Evolutionary conservation across 2,113 vertebrate species (phyloP).

Genomic region (Zosterops japonicus): DNA sequence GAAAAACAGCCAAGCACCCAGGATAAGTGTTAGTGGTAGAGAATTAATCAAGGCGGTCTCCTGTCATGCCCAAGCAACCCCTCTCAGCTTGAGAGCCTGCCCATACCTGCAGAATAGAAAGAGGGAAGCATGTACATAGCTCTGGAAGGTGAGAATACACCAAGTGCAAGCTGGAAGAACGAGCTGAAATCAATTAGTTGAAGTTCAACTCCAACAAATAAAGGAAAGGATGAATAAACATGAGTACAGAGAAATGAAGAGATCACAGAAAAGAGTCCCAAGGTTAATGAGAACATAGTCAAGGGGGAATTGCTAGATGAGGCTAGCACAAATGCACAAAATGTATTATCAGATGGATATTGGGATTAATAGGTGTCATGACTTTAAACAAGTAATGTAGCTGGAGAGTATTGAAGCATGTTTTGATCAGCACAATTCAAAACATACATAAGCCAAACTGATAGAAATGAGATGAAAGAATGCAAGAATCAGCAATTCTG

Average conservation of each 20-base stretch:
- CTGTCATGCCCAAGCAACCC: background rate
- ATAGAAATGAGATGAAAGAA: background rate
- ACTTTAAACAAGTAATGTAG: background rate
- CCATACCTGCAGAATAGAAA: background rate
- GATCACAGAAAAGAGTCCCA: background rate
- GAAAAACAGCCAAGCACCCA: background rate
- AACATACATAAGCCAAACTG: background rate
- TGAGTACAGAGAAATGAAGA: background rate
- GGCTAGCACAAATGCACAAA: background rate
- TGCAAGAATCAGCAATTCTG: background rate
- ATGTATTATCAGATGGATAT: background rate
- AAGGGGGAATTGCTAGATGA: background rate
- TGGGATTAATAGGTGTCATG: slow-evolving; percentile 33
- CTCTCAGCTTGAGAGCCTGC: background rate
- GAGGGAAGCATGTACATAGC: background rate
- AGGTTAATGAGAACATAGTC: slow-evolving; percentile 27
- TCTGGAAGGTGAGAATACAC: background rate
- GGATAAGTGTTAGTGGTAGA: background rate
- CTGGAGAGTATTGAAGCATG: background rate
- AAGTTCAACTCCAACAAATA: background rate
- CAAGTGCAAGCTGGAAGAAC: background rate
- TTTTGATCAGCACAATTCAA: slow-evolving; percentile 17
- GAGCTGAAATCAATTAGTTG: background rate
- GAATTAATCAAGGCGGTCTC: background rate
- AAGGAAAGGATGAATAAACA: slow-evolving; percentile 45